Evolutionary conservation across 92 coral and sea anemone genomes (phyloP).

Genomic region (Desmophyllum pertusum): DNA sequence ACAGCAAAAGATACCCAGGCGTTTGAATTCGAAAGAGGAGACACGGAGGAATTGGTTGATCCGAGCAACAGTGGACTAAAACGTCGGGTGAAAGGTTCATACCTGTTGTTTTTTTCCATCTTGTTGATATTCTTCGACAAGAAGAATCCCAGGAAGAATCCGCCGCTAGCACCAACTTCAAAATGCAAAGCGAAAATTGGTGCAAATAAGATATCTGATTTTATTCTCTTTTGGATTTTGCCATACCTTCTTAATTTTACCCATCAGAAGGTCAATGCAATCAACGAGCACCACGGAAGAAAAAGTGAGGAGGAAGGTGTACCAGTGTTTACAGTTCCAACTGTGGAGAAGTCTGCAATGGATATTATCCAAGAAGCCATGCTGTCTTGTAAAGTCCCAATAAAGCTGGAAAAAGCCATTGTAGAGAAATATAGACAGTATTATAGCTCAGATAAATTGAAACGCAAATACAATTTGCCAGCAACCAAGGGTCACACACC

Average conservation of each 20-base stretch:
- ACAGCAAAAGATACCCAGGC: background rate
- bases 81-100: background rate
- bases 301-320: background rate
- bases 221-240: slow-evolving; percentile 8
- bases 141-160: background rate
- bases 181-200: background rate
- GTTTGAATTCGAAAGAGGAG: background rate
- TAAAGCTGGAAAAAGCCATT: background rate
- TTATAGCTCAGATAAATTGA: slow-evolving; percentile 12
- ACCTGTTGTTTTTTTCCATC: slow-evolving; percentile 6
- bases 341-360: background rate
- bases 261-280: background rate
- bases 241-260: background rate
- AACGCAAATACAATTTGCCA: background rate
- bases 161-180: background rate
- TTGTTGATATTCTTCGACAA: background rate
- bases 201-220: slow-evolving; percentile 10
- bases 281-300: background rate
- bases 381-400: background rate
- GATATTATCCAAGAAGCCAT: no score
- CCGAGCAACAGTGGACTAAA: slow-evolving; percentile 11
- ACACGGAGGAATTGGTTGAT: background rate
- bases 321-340: background rate
- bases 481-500: background rate
- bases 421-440: background rate